Conservation (phyloP, 2,113 vertebrate genomes). For the Bujurquina vittata region DNA sequence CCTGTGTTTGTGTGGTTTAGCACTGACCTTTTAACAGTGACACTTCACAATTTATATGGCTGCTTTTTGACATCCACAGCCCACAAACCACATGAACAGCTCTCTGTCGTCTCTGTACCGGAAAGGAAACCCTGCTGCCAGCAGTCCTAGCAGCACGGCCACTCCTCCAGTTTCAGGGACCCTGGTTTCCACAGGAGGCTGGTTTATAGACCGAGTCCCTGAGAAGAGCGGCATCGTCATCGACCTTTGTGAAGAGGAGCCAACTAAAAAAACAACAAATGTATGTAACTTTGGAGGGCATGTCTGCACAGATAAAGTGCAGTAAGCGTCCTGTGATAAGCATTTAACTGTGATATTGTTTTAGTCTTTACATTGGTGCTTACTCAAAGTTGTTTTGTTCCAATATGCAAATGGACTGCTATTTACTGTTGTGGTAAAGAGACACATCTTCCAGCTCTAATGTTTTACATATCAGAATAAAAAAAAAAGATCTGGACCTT, state of each 20-base stretch:
- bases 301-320: rapidly evolving
- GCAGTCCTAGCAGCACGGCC: constrained; percentile 1
- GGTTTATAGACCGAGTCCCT: constrained; percentile 84
- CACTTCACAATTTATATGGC: background rate
- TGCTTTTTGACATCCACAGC: constrained; percentile 73
- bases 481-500: too few species aligned
- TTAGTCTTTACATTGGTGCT: background rate
- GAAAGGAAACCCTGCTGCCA: constrained; percentile 76
- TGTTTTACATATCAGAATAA: too few species aligned
- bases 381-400: too few species aligned
- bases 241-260: constrained; percentile 83
- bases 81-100: constrained; percentile 90
- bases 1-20: rapidly evolving
- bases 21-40: background rate
- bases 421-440: background rate
- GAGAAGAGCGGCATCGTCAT: constrained; percentile 75
- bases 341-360: background rate
- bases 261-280: constrained; percentile 48
- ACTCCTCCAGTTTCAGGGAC: constrained; percentile 32
- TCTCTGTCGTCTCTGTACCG: constrained; percentile 91
- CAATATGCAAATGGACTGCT: background rate
- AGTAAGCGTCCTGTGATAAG: background rate
- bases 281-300: constrained; percentile 44
- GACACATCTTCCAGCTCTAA: background rate
- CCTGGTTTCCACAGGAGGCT: constrained; percentile 76